phyloP scores from a whole-genome alignment of 2,113 vertebrate species.

The Poecile atricapillus region DNA sequence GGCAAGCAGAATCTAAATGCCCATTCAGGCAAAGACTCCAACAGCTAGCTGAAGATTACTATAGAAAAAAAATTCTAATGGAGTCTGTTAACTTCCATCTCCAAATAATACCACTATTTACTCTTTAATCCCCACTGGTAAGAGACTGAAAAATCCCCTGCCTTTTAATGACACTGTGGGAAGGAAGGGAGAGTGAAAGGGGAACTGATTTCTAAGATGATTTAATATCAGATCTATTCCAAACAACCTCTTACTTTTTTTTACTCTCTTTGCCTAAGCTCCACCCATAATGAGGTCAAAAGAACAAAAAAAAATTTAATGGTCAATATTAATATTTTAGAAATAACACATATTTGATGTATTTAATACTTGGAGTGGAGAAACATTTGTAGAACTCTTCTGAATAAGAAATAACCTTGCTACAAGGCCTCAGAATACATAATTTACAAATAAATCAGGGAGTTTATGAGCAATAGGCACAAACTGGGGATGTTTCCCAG shows the following conservation, averaged over 20 bases:
- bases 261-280: not conserved
- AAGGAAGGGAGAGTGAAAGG: not conserved
- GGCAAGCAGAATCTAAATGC: not conserved
- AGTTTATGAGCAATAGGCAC: not conserved
- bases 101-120: not conserved
- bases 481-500: not conserved
- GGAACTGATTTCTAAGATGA: not conserved
- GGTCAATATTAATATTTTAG: conserved; percentile 51
- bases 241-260: not conserved
- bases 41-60: not conserved
- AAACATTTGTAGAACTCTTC: not conserved
- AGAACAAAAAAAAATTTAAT: not conserved
- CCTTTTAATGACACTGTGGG: not conserved
- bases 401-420: conserved; percentile 9
- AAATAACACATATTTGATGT: conserved; percentile 27
- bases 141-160: not conserved
- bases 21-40: not conserved
- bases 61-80: not conserved
- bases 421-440: conserved; percentile 17
- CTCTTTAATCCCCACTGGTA: not conserved
- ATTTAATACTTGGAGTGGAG: not conserved
- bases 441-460: conserved; percentile 53
- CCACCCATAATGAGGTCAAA: not conserved
- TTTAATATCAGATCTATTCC: not conserved
- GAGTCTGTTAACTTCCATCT: not conserved